Evolutionary conservation across 2,113 vertebrate species (phyloP), one percentile per base, ranked within the genome.

Genomic region (Gulo gulo): DNA sequence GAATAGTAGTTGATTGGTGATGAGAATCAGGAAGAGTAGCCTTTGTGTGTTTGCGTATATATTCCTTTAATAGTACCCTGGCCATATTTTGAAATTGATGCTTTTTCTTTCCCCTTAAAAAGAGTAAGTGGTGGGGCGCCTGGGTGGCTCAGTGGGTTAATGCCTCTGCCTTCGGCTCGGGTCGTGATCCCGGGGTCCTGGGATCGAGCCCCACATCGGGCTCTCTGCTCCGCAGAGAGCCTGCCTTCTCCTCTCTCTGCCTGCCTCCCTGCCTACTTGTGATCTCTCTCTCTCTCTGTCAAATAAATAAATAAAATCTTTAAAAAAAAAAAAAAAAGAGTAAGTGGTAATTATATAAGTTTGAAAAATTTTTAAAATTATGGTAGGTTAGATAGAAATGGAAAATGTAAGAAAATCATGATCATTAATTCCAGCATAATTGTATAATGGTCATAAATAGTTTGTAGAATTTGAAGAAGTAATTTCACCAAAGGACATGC

Each of bases 311-410:
- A n/a, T n/a, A n/a, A n/a, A n/a, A n/a, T n/a, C n/a, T n/a, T n/a
- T n/a, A n/a, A n/a, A n/a, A n/a, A n/a, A n/a, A n/a, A n/a, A n/a
- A n/a, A n/a, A 76, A 91, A 78, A 61, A 88, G 14, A 86, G 16
- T 45, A 31, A 23, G 9, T 93, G 42, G 36, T 91, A 79, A 52
- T 20, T 65, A 83, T 24, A 4, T 36, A 93, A 73, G 15, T 76
- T 94, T 88, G 31, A 94, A 92, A 69, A 23, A 65, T 31, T 82
- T 91, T 34, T 2, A 0, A 67, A 80, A 71, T 88, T 82, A 52
- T 91, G 50, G 84, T 94, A 90, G 15, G 57, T 79, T 95, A 82
- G 20, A 7, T 96, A 26, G 23, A 74, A 95, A 52, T 89, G 85
- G 71, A 84, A 88, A 97, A 61, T 85, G 29, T 47, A 21, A 80